Percentiles rank a stretch among this genome's conserved stretches.
phyloP scores from a whole-genome alignment of 2,888 invertebrate species.

The Stegana nigrithorax region DNA sequence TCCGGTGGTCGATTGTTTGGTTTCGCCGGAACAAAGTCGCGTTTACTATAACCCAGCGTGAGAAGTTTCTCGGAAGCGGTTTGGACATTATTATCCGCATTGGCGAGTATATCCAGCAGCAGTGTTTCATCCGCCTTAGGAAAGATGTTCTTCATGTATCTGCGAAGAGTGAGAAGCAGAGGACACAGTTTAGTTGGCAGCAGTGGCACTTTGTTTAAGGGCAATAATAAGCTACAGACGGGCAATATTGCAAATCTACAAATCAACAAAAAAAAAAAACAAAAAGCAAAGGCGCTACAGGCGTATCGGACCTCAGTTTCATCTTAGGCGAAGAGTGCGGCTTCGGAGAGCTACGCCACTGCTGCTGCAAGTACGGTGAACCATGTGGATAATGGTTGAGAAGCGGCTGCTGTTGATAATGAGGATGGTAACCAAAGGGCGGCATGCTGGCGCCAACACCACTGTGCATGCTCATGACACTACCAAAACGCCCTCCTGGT shows the following conservation, averaged over 20 bases:
- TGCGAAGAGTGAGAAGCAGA: slow-evolving; percentile 61
- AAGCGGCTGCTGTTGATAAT: slow-evolving; percentile 18
- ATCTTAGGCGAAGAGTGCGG: slow-evolving; percentile 90
- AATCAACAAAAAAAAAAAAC: not conserved
- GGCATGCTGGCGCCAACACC: slow-evolving; percentile 54
- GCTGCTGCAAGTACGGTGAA: slow-evolving; percentile 72
- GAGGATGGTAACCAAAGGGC: not conserved
- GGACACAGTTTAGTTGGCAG: no score
- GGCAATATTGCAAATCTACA: not conserved
- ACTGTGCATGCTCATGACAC: slow-evolving; percentile 74
- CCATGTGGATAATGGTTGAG: no score
- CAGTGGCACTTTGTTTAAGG: no score
- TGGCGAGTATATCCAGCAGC: slow-evolving; percentile 84
- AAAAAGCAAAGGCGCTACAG: not conserved
- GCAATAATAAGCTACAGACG: not conserved
- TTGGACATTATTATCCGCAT: slow-evolving; percentile 91
- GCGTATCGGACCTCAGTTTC: slow-evolving; percentile 81
- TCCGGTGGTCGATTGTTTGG: slow-evolving; percentile 68
- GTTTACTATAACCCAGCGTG: slow-evolving; percentile 84
- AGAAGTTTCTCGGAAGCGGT: slow-evolving; percentile 85
- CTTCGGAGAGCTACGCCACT: slow-evolving; percentile 72
- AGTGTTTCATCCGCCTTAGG: slow-evolving; percentile 90
- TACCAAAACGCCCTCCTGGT: slow-evolving; percentile 72
- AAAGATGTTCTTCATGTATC: slow-evolving; percentile 91
- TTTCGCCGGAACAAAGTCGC: slow-evolving; percentile 76